Evolutionary conservation across 1,140 invertebrate genomes (phyloP), one percentile per base, ranked within the genome.

Genomic region (Pseudomyrmex gracilis): DNA sequence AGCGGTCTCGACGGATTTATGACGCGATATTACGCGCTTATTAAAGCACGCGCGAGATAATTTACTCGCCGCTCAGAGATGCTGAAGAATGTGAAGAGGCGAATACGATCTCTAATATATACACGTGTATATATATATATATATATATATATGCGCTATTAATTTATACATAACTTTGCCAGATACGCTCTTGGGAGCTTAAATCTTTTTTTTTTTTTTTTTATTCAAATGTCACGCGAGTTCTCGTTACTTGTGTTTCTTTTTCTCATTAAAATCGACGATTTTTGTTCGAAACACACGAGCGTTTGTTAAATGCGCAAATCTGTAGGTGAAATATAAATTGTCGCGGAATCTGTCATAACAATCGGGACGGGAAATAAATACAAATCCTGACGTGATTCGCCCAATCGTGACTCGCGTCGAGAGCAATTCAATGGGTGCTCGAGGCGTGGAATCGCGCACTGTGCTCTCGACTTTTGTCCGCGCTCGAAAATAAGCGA

Each of bases 391-490:
- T 24, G 5, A 22, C 24, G 49, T 34, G 63, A 77, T 77, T 77
- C 55, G 63, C 63, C n/a, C 63, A 43, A 55, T 43, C 64, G 49
- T 55, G 63, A 67, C 49, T 77, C 24, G 47, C 63, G 49, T 24
- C 74, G 34, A 17, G 53, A 20, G 43, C 43, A 49, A 57, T 70
- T 78, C 64, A 58, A 78, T 78, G 22, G 76, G 57, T 70, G 58
- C 63, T 74, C 78, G 70, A 49, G 73, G 73, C 73, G 61, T 45
- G 64, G 80, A 77, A 67, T 51, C 49, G 61, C 43, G 82, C 61
- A 34, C 34, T 71, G 22, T 15, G 51, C 74, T 53, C 53, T 64
- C 76, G 71, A 86, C 70, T 83, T 34, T 73, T 73, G 22, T 57
- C 57, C 51, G 67, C 49, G 12, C 51, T 60, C 61, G 58, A 82